These are phyloP conservation scores for Melinopterus prodromus DNA, from an alignment of 2,888 invertebrate species.

Conservation along the genomic window DNA sequence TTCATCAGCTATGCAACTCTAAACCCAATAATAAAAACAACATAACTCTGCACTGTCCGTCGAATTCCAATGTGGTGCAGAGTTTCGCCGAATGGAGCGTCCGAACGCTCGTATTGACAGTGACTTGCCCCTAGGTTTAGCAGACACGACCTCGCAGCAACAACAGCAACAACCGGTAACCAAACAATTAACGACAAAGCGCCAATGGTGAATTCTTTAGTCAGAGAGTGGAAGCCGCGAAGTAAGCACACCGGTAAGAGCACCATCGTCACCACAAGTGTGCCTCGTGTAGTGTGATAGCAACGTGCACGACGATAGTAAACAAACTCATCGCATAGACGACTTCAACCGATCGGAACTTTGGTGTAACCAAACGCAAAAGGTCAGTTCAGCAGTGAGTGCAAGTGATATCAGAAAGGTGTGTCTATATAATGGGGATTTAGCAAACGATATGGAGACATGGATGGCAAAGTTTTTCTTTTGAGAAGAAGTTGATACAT, in stretches of 20 bases:
- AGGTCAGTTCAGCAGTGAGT: background rate
- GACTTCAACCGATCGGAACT: background rate
- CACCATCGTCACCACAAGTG: background rate
- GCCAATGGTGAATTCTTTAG: conserved; percentile 18
- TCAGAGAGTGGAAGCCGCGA: background rate
- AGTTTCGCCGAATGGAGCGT: background rate
- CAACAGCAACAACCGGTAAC: conserved; percentile 22
- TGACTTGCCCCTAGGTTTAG: conserved; percentile 20
- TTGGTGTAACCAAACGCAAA: background rate
- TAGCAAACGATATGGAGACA: background rate
- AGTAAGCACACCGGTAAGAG: conserved; percentile 16
- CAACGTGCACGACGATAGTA: background rate
- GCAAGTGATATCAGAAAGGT: background rate
- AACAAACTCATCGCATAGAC: background rate
- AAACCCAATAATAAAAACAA: background rate
- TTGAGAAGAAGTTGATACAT: too few species aligned
- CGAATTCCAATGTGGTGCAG: background rate
- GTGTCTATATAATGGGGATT: too few species aligned
- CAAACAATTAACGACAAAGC: conserved; percentile 17
- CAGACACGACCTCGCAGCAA: conserved; percentile 10
- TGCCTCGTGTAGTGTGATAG: conserved; percentile 7
- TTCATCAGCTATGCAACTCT: background rate
- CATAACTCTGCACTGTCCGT: background rate
- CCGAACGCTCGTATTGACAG: conserved; percentile 15
- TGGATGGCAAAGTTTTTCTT: background rate